phyloP scores from a whole-genome alignment of 2,113 vertebrate genomes.

The Leucoraja erinaceus region DNA sequence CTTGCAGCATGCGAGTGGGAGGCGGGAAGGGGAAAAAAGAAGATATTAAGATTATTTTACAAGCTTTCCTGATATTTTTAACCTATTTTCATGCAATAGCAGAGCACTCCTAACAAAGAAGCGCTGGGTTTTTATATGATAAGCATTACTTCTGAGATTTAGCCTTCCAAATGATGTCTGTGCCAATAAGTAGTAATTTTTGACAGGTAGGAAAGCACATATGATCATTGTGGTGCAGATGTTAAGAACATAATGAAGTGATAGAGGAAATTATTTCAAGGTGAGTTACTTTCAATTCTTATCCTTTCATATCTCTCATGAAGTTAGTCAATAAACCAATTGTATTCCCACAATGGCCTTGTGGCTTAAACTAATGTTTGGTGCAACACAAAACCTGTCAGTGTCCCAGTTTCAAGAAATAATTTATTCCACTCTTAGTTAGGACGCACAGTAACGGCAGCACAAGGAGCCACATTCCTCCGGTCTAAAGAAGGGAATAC shows the following conservation, averaged over 20 bases:
- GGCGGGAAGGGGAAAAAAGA: not conserved
- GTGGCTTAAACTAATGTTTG: not conserved
- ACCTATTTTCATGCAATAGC: not conserved
- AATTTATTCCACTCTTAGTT: not conserved
- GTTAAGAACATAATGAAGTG: not conserved
- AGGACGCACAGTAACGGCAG: not conserved
- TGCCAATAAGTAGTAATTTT: not conserved
- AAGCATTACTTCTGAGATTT: not conserved
- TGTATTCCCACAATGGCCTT: not conserved
- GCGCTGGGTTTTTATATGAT: not conserved
- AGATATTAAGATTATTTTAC: not conserved
- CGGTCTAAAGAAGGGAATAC: not conserved
- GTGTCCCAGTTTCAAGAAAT: not conserved
- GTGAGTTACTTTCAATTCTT: not conserved
- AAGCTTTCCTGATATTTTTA: not conserved
- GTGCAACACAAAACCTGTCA: not conserved
- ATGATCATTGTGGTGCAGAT: not conserved
- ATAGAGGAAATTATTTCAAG: not conserved
- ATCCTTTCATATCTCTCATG: not conserved
- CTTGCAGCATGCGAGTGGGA: not conserved
- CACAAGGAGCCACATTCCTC: not conserved
- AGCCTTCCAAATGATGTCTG: not conserved
- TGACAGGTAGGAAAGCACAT: not conserved
- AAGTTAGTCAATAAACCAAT: not conserved
- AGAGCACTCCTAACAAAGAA: conserved; percentile 1